A percentile compares a stretch with the other conserved stretches of the same genome.
phyloP scores from a whole-genome alignment of 37 sponge, comb jelly and placozoan species.

The Corticium candelabrum region DNA sequence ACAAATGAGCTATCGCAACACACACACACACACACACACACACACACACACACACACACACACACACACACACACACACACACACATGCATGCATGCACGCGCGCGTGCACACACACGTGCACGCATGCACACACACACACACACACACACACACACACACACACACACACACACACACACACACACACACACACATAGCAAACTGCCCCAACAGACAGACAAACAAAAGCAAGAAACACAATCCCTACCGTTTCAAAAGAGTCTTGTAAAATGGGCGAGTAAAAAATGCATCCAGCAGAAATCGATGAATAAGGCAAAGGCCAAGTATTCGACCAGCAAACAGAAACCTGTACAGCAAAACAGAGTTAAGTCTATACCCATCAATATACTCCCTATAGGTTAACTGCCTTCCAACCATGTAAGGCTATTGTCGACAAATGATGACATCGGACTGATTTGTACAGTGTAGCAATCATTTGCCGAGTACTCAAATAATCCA shows the following conservation, averaged over 20 bases:
- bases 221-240: not conserved
- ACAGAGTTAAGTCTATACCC: not conserved
- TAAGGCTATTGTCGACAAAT: conserved; percentile 64
- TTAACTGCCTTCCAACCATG: conserved; percentile 54
- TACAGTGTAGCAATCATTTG: conserved; percentile 66
- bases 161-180: conserved; percentile 10
- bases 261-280: conserved; percentile 74
- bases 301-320: conserved; percentile 69
- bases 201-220: not conserved
- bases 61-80: too few species aligned
- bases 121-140: conserved; percentile 11
- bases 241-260: conserved; percentile 27
- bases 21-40: too few species aligned
- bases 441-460: conserved; percentile 61
- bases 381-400: not conserved
- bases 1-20: too few species aligned
- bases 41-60: too few species aligned
- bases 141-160: conserved; percentile 11
- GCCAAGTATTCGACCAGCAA: conserved; percentile 75
- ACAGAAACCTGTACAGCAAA: conserved; percentile 47
- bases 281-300: conserved; percentile 87
- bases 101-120: too few species aligned
- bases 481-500: conserved; percentile 85
- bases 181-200: not conserved
- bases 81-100: too few species aligned